Evolutionary conservation across 1,140 invertebrate species (phyloP).

Genomic region (Trichonephila clavata): DNA sequence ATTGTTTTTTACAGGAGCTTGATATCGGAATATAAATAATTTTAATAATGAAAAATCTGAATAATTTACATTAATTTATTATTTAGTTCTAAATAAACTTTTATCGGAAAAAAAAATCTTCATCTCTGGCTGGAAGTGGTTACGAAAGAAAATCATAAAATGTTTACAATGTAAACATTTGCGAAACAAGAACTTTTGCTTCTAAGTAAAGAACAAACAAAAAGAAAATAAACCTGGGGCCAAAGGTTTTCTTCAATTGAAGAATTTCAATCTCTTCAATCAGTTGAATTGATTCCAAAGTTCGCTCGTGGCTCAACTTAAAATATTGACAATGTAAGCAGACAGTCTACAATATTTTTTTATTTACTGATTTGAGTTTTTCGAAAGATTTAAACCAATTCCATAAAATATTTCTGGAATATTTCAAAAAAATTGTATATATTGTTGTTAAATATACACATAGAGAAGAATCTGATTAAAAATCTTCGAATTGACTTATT

Average conservation of each 20-base stretch:
- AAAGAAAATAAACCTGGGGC: neutral
- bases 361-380: neutral
- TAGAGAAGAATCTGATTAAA: too few species aligned
- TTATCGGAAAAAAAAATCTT: too few species aligned
- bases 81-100: too few species aligned
- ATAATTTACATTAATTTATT: too few species aligned
- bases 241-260: neutral
- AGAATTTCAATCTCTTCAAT: neutral
- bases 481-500: too few species aligned
- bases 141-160: neutral
- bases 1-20: too few species aligned
- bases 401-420: too few species aligned
- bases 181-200: neutral
- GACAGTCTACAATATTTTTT: neutral
- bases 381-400: too few species aligned
- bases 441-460: too few species aligned
- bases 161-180: neutral
- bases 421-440: too few species aligned
- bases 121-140: neutral
- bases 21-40: too few species aligned
- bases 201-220: neutral
- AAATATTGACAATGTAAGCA: neutral
- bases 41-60: too few species aligned
- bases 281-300: neutral
- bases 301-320: neutral